Evolutionary conservation across 2,113 vertebrate species (phyloP).

Genomic region (Crotalus tigris): DNA sequence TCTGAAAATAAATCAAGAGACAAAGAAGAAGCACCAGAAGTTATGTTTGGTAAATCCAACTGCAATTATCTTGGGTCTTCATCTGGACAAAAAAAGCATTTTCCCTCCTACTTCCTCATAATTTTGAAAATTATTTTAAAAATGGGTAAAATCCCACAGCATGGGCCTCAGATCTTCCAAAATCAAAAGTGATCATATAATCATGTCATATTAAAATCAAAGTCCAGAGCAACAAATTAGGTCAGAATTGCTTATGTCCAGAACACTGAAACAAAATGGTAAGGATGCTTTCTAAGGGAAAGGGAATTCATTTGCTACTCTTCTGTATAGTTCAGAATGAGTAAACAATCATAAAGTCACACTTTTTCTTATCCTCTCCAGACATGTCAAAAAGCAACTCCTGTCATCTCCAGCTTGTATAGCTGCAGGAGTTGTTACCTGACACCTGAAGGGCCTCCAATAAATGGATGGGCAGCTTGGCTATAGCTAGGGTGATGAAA

Average conservation of each 20-base stretch:
- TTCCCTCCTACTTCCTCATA: neutral
- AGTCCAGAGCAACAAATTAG: neutral
- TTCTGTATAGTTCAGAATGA: neutral
- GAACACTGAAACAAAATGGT: neutral
- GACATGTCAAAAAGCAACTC: neutral
- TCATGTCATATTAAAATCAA: neutral
- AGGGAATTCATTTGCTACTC: neutral
- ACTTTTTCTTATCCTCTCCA: neutral
- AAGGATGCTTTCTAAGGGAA: neutral
- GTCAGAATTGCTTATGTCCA: neutral
- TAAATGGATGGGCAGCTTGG: neutral
- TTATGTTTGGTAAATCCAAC: neutral
- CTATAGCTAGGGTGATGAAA: neutral
- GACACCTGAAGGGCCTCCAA: neutral
- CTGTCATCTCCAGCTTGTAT: neutral
- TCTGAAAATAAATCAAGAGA: neutral
- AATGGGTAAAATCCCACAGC: neutral
- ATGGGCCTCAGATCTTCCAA: neutral
- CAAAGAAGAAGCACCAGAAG: neutral
- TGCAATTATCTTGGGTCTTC: neutral
- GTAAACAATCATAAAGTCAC: neutral
- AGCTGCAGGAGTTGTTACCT: neutral
- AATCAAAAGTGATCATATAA: neutral
- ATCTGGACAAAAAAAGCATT: neutral
- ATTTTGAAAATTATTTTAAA: neutral